These are phyloP conservation scores for Peromyscus maniculatus DNA, from an alignment of 2,113 vertebrate genomes.

Conservation along the genomic window DNA sequence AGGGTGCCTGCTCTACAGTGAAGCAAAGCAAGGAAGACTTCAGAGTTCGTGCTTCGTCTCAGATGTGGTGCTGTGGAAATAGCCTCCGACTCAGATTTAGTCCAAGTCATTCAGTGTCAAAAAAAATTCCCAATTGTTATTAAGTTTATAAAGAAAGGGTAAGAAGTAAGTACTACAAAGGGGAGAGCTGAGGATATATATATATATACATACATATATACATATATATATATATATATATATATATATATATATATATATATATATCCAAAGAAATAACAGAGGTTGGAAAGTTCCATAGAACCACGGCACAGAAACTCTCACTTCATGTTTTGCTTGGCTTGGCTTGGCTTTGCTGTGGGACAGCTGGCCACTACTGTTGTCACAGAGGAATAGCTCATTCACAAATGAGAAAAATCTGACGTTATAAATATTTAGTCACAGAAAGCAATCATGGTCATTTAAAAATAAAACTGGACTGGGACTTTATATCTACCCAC, in stretches of 20 bases:
- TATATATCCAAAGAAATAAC: neutral
- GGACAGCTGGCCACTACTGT: neutral
- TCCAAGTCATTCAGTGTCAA: neutral
- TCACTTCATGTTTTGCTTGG: neutral
- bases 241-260: neutral
- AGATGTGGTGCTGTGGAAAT: neutral
- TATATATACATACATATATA: no score
- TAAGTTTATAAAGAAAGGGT: neutral
- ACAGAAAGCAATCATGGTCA: conserved; percentile 52
- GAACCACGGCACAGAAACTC: neutral
- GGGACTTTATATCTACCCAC: conserved; percentile 26
- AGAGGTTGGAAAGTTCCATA: neutral
- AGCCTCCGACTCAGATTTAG: neutral
- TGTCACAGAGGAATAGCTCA: conserved; percentile 54
- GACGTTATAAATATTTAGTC: neutral
- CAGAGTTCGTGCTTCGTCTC: neutral
- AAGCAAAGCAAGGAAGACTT: neutral
- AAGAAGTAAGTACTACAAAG: neutral
- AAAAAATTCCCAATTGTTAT: neutral
- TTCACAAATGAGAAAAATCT: conserved; percentile 61
- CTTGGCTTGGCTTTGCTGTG: neutral
- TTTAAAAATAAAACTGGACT: conserved; percentile 54
- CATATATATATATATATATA: no score
- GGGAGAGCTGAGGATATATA: neutral
- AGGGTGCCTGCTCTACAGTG: neutral